Evolutionary conservation across 1,140 invertebrate species (phyloP).

Genomic region (Tetragonula clypearis): DNA sequence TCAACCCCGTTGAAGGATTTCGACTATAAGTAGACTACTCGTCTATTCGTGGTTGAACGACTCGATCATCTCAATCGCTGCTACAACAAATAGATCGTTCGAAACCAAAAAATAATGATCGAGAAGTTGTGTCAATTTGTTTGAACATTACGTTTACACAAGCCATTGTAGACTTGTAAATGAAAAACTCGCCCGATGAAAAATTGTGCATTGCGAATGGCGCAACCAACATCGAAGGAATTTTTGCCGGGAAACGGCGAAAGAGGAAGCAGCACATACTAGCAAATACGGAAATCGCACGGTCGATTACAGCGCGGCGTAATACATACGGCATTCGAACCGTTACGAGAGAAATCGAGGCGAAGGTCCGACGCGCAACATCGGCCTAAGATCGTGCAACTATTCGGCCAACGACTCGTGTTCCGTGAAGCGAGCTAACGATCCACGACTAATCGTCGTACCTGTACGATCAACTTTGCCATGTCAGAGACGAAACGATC

Average conservation of each 20-base stretch:
- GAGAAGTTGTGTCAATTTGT: no score
- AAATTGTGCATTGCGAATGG: no score
- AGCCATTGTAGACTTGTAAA: no score
- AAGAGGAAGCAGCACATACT: not conserved
- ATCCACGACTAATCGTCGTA: constrained; percentile 46
- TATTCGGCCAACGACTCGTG: constrained; percentile 32
- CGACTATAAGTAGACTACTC: no score
- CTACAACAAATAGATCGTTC: no score
- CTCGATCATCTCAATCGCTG: no score
- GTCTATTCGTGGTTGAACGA: no score
- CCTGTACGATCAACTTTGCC: not conserved
- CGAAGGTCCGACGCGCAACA: not conserved
- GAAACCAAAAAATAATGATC: no score
- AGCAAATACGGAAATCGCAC: not conserved
- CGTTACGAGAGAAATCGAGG: constrained; percentile 49
- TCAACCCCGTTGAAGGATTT: no score
- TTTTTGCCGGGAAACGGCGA: not conserved
- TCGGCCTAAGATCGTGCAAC: not conserved
- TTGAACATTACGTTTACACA: no score
- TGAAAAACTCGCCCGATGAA: no score
- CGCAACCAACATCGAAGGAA: not conserved
- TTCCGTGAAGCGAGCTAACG: constrained; percentile 39
- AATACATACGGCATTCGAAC: constrained; percentile 35
- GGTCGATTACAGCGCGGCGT: not conserved
- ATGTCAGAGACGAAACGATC: not conserved